These are phyloP conservation scores for Heteractis magnifica DNA, from an alignment of 92 coral and sea anemone genomes.

Conservation along the genomic window DNA sequence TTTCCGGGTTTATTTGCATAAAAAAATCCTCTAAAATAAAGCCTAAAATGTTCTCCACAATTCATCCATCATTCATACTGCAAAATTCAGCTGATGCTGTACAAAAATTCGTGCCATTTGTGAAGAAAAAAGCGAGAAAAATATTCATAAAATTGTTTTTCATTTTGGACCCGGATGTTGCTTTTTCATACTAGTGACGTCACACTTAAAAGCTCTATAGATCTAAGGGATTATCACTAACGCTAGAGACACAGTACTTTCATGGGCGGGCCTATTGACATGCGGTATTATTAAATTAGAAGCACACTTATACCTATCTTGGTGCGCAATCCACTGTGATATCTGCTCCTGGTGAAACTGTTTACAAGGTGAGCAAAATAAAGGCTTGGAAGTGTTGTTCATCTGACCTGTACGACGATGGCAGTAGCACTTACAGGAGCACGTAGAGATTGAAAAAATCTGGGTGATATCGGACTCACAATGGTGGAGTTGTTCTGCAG, in stretches of 20 bases:
- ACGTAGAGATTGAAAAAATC: background rate
- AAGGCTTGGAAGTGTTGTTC: background rate
- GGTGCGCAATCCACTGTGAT: background rate
- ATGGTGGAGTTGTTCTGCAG: background rate
- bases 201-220: no score
- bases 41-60: no score
- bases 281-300: background rate
- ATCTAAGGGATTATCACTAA: background rate
- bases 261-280: background rate
- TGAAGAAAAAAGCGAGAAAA: no score
- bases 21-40: no score
- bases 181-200: no score
- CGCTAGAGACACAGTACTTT: background rate
- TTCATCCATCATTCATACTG: no score
- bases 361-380: background rate
- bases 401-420: background rate
- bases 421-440: background rate
- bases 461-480: background rate
- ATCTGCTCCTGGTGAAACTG: background rate
- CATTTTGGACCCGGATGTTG: no score
- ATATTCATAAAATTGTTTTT: no score
- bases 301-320: background rate
- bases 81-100: no score
- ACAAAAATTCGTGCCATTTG: no score
- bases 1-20: no score